A percentile compares a stretch with the other conserved stretches of the same genome.
phyloP scores from a whole-genome alignment of 2,113 vertebrate species.

The Dendropsophus ebraccatus region DNA sequence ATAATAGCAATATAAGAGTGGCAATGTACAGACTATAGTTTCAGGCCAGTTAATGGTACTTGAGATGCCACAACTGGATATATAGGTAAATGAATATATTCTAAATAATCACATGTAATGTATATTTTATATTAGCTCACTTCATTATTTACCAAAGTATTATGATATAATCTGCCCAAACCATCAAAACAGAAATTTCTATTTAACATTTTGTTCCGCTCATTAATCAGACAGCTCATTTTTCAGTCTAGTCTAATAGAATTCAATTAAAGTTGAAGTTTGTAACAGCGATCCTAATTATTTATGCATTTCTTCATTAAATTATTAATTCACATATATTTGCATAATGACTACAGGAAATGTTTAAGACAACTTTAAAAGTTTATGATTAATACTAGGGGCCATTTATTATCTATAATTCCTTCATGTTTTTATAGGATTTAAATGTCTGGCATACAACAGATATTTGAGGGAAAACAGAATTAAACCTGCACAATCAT shows the following conservation, averaged over 20 bases:
- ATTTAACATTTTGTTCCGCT: constrained; percentile 79
- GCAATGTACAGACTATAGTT: too few species aligned
- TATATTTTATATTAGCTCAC: not conserved
- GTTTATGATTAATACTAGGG: constrained; percentile 42
- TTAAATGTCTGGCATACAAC: constrained; percentile 43
- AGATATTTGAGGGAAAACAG: not conserved
- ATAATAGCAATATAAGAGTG: too few species aligned
- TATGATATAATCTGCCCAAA: constrained; percentile 65
- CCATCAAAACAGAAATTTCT: constrained; percentile 69
- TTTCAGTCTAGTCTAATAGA: constrained; percentile 78
- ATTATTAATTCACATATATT: constrained; percentile 80
- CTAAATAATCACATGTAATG: not conserved
- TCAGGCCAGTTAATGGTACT: too few species aligned
- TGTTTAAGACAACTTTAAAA: constrained; percentile 71
- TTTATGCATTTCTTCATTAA: constrained; percentile 80
- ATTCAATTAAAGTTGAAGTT: constrained; percentile 85
- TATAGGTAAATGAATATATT: not conserved
- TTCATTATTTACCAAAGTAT: constrained; percentile 40
- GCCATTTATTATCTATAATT: constrained; percentile 29
- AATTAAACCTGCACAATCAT: not conserved
- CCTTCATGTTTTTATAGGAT: constrained; percentile 10
- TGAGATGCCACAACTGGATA: too few species aligned
- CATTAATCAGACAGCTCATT: constrained; percentile 80
- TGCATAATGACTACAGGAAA: constrained; percentile 79
- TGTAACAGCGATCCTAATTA: constrained; percentile 79